These are phyloP conservation scores for Rhyacichthys aspro DNA, from an alignment of 2,797 vertebrate species.

Conservation along the genomic window DNA sequence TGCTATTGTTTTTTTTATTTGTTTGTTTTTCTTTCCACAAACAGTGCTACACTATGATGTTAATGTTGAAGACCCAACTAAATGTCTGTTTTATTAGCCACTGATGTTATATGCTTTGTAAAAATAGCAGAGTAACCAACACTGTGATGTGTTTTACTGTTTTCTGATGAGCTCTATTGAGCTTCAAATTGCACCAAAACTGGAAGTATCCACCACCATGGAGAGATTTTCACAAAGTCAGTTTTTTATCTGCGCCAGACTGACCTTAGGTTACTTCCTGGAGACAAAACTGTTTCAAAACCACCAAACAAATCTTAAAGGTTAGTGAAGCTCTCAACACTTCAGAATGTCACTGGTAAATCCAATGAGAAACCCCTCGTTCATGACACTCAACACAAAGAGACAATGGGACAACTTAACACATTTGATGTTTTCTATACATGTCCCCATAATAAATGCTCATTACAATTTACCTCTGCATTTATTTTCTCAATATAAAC, in stretches of 20 bases:
- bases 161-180: conserved; percentile 3
- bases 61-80: too few relatives aligned
- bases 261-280: conserved; percentile 4
- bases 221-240: conserved; percentile 11
- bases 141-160: conserved; percentile 1
- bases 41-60: too few relatives aligned
- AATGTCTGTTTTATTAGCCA: background rate
- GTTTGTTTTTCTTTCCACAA: too few relatives aligned
- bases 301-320: background rate
- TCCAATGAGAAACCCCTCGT: background rate
- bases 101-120: background rate
- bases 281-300: conserved; percentile 1
- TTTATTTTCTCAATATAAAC: conserved; percentile 14
- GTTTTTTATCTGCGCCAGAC: background rate
- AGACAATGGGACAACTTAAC: background rate
- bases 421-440: background rate
- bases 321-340: background rate
- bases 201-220: background rate
- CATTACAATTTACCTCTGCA: background rate
- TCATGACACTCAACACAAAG: background rate
- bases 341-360: conserved; percentile 3
- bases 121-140: conserved; percentile 6
- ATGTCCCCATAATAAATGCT: too few relatives aligned
- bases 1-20: too few relatives aligned
- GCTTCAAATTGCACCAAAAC: background rate